Evolutionary conservation across 2,797 vertebrate genomes (phyloP), one percentile per base, ranked within the genome.

Genomic region (Chelidonichthys spinosus): DNA sequence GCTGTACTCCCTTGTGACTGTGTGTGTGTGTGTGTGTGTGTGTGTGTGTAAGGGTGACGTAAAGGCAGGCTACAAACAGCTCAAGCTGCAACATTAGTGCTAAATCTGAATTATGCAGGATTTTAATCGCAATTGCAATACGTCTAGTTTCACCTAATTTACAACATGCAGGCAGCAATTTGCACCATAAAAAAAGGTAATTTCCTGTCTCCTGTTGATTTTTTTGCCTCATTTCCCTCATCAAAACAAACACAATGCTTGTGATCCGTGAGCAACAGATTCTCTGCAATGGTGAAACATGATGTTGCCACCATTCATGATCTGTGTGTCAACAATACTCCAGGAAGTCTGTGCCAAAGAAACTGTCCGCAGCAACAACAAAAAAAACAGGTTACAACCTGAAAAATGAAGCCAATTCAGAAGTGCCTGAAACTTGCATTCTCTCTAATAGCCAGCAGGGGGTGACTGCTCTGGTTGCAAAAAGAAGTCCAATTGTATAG

Each of bases 1-100:
- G 69, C 87, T 85, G 63, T 55, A 73, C 66, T 89, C 89, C 87
- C 82, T 25, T 43, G 82, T 82, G 90, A 76, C 61, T 13, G 47
- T 17, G 87, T 72, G 69, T 69, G 42, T 70, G 67, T 49, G 72
- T 56, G 47, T 36, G 53, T 52, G 82, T 55, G 63, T 54, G 69
- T 25, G 78, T 72, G 61, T 56, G 63, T 59, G 79, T 49, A 88
- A 78, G 36, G 43, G 39, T 2, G 3, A 53, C 9, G 39, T 18
- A 55, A 25, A 25, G 25, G 2, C 56, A 76, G 35, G 69, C 72
- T 70, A n/a, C 59, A 78, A 63, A 56, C 54, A 60, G 36, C 46
- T 71, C 40, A 32, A 42, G 17, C 43, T 68, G 49, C 40, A 59
- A 40, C 79, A 75, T 36, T 15, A 56, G 9, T 10, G 18, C 59